Conservation (phyloP, 1,140 invertebrate genomes). For the Macrocentrus cingulum region DNA sequence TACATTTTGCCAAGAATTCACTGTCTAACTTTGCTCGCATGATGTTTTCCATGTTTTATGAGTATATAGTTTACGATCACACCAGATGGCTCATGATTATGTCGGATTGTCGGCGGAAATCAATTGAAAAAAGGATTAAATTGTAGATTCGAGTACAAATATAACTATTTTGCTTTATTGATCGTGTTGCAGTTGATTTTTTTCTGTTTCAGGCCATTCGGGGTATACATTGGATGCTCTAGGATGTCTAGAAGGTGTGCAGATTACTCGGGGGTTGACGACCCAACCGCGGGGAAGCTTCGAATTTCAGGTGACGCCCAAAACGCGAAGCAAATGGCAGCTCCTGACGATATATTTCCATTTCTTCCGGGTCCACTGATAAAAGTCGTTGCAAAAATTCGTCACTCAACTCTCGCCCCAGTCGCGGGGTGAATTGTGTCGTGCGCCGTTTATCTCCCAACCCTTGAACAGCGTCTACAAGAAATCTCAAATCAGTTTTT, state of each 20-base stretch:
- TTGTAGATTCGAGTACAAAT: constrained; percentile 9
- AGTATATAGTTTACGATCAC: too few species aligned
- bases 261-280: constrained; percentile 36
- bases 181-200: background rate
- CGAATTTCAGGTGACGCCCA: too few species aligned
- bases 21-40: too few species aligned
- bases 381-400: constrained; percentile 19
- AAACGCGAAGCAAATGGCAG: constrained; percentile 19
- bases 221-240: constrained; percentile 31
- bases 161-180: constrained; percentile 15
- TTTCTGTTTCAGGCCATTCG: background rate
- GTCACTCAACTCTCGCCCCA: constrained; percentile 43
- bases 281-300: constrained; percentile 36
- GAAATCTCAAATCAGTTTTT: background rate
- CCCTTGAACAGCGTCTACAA: background rate
- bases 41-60: too few species aligned
- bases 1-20: too few species aligned
- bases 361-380: background rate
- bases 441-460: constrained; percentile 18
- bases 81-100: background rate
- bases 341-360: constrained; percentile 15
- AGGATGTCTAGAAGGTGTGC: constrained; percentile 34
- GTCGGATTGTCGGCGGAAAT: background rate
- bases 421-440: constrained; percentile 42
- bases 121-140: background rate